Percentiles rank a stretch among this genome's conserved stretches.
These are phyloP conservation scores for Ptychodera flava DNA, from an alignment of 35 echinoderm and acorn worm species.

Conservation along the genomic window DNA sequence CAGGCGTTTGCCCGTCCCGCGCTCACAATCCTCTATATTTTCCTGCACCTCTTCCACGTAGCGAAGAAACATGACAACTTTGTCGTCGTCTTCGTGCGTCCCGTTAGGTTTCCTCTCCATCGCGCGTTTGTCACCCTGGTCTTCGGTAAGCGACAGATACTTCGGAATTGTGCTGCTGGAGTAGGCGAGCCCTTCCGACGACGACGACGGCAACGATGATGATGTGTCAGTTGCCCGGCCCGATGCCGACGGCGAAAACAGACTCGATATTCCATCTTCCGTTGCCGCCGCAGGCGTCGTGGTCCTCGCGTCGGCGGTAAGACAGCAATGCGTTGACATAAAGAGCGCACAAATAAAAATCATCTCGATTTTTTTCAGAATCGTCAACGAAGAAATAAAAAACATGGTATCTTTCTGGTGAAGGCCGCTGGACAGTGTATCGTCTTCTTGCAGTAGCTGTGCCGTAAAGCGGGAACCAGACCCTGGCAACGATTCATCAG, in stretches of 20 bases:
- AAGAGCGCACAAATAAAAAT: neutral
- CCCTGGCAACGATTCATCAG: too few relatives aligned
- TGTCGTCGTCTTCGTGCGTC: neutral
- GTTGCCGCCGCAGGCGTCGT: neutral
- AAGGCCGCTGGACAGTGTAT: too few relatives aligned
- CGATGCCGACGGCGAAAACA: neutral
- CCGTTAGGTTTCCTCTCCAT: neutral
- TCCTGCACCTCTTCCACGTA: constrained; percentile 57
- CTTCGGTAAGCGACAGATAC: too few relatives aligned
- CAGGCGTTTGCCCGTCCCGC: constrained; percentile 60
- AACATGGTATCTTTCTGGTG: too few relatives aligned
- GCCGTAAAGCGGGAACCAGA: too few relatives aligned
- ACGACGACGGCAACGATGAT: neutral
- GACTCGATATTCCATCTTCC: neutral
- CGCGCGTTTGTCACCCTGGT: too few relatives aligned
- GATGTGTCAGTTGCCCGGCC: neutral
- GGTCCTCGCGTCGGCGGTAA: neutral
- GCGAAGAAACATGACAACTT: constrained; percentile 56
- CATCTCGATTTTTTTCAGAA: too few relatives aligned
- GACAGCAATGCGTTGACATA: neutral
- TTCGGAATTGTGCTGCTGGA: too few relatives aligned
- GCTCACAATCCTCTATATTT: constrained; percentile 64
- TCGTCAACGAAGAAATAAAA: too few relatives aligned
- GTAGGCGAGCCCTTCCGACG: too few relatives aligned
- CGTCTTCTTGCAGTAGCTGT: too few relatives aligned